Base-by-base conservation (phyloP, 2,888 invertebrate species). In the Trichopoda pennipes region DNA sequence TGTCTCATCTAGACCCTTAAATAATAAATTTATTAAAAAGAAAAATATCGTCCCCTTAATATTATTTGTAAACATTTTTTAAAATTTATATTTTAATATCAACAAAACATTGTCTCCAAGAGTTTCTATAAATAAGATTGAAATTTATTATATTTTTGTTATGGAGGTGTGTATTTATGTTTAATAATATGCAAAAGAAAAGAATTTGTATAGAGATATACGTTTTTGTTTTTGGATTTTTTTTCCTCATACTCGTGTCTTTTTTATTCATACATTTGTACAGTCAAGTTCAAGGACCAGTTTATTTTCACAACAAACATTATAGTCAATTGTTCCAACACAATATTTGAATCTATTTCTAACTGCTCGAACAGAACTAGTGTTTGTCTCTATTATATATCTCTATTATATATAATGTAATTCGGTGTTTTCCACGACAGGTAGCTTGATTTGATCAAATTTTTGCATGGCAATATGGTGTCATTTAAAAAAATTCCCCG, bases 221-320 rank as follows among this genome's bases (percentile, higher is more conserved):
- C 12, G 19, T 51, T 79, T 35, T 66, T 53, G 55, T 47, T 56
- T 47, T 56, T 51, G 1, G 3, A 14, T 35, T 63, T 35, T n/a
- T n/a, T n/a, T n/a, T n/a, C n/a, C n/a, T n/a, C n/a, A n/a, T n/a
- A n/a, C n/a, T n/a, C n/a, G 14, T 19, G 32, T 64, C 21, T 58
- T 64, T 47, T 53, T 69, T 53, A 28, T 66, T 68, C 47, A 32
- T n/a, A n/a, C 8, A 53, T 70, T 55, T 17, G 7, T 44, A 51
- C 58, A 58, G 21, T 35, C 81, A 83, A 81, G 83, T 83, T 84
- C 84, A 84, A 56, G 84, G 84, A 49, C 84, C 21, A 74, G 58
- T 47, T 63, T 66, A 44, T 68, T 47, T 64, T 28, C 23, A n/a
- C n/a, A n/a, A n/a, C n/a, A n/a, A n/a, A n/a, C n/a, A n/a, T n/a